phyloP scores from a whole-genome alignment of 2,888 invertebrate species.

The Neoaliturus tenellus region DNA sequence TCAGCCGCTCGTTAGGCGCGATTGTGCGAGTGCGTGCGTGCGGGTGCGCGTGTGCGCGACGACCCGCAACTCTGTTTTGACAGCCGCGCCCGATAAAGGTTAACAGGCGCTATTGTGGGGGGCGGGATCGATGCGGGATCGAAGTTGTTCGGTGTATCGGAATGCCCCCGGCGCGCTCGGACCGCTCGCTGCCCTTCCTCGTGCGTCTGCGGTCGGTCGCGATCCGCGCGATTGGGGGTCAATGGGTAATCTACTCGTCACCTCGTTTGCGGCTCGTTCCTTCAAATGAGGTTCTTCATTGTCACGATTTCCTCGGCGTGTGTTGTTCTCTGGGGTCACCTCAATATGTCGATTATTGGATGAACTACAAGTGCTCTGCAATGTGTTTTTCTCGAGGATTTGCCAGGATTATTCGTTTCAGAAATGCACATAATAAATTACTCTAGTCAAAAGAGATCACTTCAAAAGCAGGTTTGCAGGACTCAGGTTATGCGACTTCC shows the following conservation, averaged over 20 bases:
- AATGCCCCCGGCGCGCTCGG: background rate
- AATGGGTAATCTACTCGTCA: background rate
- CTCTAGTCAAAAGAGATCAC: no score
- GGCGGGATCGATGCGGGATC: constrained; percentile 23
- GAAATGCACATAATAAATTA: no score
- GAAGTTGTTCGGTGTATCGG: constrained; percentile 3
- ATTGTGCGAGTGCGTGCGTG: constrained; percentile 1
- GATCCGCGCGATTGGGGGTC: background rate
- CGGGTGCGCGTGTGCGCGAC: background rate
- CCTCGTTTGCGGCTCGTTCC: background rate
- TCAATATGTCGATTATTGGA: no score
- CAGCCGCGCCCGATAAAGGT: constrained; percentile 32
- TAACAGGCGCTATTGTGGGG: constrained; percentile 35
- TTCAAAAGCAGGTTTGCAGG: no score
- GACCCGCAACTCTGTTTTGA: constrained; percentile 42
- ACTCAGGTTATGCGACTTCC: no score
- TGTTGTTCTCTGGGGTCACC: no score
- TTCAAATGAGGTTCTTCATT: background rate
- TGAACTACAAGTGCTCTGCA: no score
- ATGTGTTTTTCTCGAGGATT: no score
- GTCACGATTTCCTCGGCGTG: background rate
- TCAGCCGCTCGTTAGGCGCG: constrained; percentile 44
- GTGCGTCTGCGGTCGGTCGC: background rate
- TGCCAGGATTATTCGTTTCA: no score
- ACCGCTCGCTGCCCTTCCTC: background rate